Conservation (phyloP, 2,888 invertebrate genomes). For the Carpatolechia fugitivella region DNA sequence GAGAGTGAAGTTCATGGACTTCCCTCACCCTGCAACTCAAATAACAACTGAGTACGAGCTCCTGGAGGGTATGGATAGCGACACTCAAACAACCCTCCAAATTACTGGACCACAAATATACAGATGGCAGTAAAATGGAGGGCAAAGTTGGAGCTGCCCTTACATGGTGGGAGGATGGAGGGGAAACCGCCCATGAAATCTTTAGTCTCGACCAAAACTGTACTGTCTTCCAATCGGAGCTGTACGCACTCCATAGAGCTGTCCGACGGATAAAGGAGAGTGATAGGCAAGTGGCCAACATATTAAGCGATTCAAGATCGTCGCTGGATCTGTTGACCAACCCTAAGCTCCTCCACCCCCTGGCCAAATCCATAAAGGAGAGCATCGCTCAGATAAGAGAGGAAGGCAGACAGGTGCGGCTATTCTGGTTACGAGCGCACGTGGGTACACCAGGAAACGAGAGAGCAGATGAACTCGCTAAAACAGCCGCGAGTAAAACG, state of each 20-base stretch:
- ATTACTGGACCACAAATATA: too few relatives aligned
- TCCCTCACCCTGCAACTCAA: slow-evolving; percentile 14
- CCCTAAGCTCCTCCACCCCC: not conserved
- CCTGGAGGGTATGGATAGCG: not conserved
- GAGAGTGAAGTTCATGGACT: not conserved
- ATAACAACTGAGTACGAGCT: not conserved
- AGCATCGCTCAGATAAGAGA: not conserved
- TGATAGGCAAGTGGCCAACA: not conserved
- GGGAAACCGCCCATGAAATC: not conserved
- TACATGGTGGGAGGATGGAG: not conserved
- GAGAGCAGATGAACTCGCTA: slow-evolving; percentile 16
- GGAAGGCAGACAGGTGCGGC: not conserved
- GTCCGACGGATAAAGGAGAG: not conserved
- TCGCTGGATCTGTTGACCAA: slow-evolving; percentile 1
- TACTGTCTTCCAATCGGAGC: slow-evolving; percentile 12
- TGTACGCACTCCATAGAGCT: not conserved
- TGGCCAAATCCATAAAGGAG: not conserved
- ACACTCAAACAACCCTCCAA: too few relatives aligned
- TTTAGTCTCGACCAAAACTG: not conserved
- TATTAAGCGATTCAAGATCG: slow-evolving; percentile 8
- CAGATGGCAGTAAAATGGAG: not conserved
- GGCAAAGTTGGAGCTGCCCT: not conserved
- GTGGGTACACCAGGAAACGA: not conserved
- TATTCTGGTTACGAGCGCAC: not conserved
- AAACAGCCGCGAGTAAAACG: slow-evolving; percentile 12